phyloP scores from a whole-genome alignment of 2,113 vertebrate species.

The Galeopterus variegatus region DNA sequence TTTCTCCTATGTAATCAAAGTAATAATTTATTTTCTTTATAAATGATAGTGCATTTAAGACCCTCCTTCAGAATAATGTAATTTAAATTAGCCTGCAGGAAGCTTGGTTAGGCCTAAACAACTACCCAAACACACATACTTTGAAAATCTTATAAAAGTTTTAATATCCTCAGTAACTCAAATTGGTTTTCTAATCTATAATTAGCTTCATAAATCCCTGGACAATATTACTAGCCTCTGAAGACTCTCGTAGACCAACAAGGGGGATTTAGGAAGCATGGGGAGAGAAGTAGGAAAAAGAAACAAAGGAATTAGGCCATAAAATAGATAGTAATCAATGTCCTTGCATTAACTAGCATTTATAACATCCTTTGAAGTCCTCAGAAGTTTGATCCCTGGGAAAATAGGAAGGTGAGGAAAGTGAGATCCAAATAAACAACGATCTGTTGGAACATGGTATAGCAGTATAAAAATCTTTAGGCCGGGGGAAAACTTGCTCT shows the following conservation, averaged over 20 bases:
- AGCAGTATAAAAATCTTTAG: slow-evolving; percentile 44
- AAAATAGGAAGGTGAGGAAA: slow-evolving; percentile 58
- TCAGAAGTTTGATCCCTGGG: not conserved
- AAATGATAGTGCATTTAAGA: slow-evolving; percentile 65
- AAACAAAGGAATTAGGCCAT: slow-evolving; percentile 22
- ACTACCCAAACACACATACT: slow-evolving; percentile 48
- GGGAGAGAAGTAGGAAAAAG: slow-evolving; percentile 12
- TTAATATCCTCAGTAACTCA: slow-evolving; percentile 58
- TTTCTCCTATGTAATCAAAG: slow-evolving; percentile 68
- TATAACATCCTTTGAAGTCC: slow-evolving; percentile 12
- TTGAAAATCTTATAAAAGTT: slow-evolving; percentile 59
- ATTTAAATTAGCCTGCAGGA: slow-evolving; percentile 59
- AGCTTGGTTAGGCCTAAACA: slow-evolving; percentile 62
- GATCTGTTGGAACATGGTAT: not conserved
- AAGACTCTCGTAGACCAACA: not conserved
- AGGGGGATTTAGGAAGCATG: not conserved
- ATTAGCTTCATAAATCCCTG: slow-evolving; percentile 63
- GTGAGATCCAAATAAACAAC: not conserved
- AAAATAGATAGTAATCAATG: slow-evolving; percentile 20
- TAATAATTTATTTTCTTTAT: slow-evolving; percentile 68
- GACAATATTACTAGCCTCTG: slow-evolving; percentile 30
- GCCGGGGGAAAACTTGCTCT: not conserved
- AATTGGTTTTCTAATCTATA: slow-evolving; percentile 22
- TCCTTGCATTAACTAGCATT: slow-evolving; percentile 14
- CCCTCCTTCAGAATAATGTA: slow-evolving; percentile 54